These are phyloP conservation scores for Melanotaenia duboulayi DNA, from an alignment of 2,113 vertebrate genomes.

Conservation along the genomic window DNA sequence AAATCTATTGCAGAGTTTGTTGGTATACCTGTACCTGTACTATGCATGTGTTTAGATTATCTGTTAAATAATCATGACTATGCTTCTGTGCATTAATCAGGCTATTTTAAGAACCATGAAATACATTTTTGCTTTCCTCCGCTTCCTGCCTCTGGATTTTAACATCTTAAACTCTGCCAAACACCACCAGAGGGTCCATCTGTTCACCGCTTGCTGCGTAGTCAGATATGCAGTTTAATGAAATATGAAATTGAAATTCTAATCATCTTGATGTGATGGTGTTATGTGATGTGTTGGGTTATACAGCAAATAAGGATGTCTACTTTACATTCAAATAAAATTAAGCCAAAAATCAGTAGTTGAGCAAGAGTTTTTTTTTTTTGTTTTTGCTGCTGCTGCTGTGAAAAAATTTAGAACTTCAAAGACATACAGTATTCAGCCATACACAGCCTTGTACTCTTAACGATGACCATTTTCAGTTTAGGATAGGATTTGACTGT, in stretches of 20 bases:
- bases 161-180: neutral
- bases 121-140: neutral
- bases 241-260: neutral
- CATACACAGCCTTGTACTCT: too few species aligned
- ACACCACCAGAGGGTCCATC: slow-evolving; percentile 17
- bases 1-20: neutral
- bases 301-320: neutral
- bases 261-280: neutral
- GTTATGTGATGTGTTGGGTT: neutral
- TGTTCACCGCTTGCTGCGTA: neutral
- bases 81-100: slow-evolving; percentile 2
- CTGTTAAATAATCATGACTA: neutral
- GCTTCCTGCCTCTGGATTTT: neutral
- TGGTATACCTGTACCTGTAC: neutral
- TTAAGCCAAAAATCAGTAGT: neutral
- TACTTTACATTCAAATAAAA: neutral
- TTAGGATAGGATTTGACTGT: too few species aligned
- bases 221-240: slow-evolving; percentile 8
- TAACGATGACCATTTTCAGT: too few species aligned
- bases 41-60: neutral
- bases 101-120: neutral
- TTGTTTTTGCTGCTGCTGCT: neutral
- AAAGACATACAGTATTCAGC: too few species aligned
- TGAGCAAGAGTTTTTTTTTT: neutral
- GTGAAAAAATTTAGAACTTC: neutral